Percentiles rank a stretch among this genome's conserved stretches.
These are phyloP conservation scores for Poeciliopsis turrubarensis DNA, from an alignment of 2,113 vertebrate genomes.

Conservation along the genomic window DNA sequence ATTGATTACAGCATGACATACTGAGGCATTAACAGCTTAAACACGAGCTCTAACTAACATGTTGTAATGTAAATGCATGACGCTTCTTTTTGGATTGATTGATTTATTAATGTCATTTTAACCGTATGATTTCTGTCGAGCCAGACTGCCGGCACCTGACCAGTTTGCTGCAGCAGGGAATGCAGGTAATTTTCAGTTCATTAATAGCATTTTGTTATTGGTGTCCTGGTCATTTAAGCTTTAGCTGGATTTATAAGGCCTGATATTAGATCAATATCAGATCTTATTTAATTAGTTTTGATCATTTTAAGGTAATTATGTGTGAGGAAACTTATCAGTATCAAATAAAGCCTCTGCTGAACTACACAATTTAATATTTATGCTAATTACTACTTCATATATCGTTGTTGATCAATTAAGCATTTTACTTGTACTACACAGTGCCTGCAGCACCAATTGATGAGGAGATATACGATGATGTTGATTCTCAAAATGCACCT, in stretches of 20 bases:
- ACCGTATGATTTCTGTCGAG: constrained; percentile 6
- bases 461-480: constrained; percentile 89
- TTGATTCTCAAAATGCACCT: constrained; percentile 82
- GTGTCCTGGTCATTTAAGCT: too few relatives aligned
- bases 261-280: background rate
- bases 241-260: too few relatives aligned
- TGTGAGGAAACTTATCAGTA: background rate
- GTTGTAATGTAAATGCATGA: constrained; percentile 8
- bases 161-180: constrained; percentile 55
- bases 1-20: constrained; percentile 25
- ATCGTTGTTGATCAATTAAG: background rate
- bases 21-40: constrained; percentile 19
- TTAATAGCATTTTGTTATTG: background rate
- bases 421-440: constrained; percentile 10
- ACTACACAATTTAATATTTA: background rate
- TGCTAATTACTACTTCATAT: background rate
- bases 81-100: background rate
- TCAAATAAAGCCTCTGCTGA: background rate
- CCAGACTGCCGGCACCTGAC: constrained; percentile 71
- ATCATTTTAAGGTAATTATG: background rate
- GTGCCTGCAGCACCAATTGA: constrained; percentile 36
- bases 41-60: constrained; percentile 5
- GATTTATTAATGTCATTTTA: background rate
- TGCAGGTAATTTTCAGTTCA: constrained; percentile 53
- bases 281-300: background rate